phyloP scores from a whole-genome alignment of 23 tunicate species.

The Styela plicata region DNA sequence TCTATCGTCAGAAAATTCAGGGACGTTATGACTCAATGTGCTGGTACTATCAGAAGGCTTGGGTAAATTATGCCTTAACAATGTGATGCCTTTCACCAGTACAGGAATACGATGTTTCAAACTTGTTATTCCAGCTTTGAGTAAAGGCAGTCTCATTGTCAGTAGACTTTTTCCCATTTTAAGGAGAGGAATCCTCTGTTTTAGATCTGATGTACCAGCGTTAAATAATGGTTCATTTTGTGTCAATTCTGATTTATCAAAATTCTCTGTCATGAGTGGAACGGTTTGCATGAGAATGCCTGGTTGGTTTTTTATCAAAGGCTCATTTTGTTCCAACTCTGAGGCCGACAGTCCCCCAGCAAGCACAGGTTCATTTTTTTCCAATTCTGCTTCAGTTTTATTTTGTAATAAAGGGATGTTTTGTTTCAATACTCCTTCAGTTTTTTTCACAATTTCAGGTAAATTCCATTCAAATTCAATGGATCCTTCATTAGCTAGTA shows the following conservation, averaged over 20 bases:
- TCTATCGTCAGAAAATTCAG: background rate
- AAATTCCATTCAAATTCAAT: background rate
- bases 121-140: background rate
- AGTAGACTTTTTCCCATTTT: constrained; percentile 13
- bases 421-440: background rate
- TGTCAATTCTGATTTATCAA: background rate
- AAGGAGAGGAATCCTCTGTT: background rate
- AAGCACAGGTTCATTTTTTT: constrained; percentile 13
- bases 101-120: constrained; percentile 21
- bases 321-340: constrained; percentile 4
- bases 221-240: constrained; percentile 6
- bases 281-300: background rate
- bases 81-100: background rate
- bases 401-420: background rate
- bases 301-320: background rate
- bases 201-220: background rate
- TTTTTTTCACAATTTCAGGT: constrained; percentile 3
- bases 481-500: background rate
- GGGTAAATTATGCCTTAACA: constrained; percentile 22
- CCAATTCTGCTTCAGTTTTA: background rate
- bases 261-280: constrained; percentile 15
- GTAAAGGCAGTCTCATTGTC: constrained; percentile 9
- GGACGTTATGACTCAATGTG: background rate
- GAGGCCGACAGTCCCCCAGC: background rate
- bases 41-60: background rate